Conservation (phyloP, 1,140 invertebrate species). For the Caenorhabditis inopinata region DNA sequence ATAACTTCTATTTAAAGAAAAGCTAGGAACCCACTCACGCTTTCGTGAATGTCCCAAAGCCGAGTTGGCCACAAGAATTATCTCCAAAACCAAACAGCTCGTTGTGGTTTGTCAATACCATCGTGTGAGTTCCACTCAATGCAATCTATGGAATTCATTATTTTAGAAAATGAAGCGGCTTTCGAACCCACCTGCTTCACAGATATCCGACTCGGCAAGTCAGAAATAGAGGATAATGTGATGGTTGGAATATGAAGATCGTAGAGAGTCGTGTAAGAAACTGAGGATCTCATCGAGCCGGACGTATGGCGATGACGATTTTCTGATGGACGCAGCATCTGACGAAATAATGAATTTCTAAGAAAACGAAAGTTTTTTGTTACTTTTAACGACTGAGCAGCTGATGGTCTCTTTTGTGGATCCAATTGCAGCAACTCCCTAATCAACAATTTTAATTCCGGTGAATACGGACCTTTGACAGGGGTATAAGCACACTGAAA, state of each 20-base stretch:
- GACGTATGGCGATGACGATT: conserved; percentile 4
- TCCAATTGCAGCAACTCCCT: conserved; percentile 68
- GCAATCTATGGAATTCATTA: conserved; percentile 68
- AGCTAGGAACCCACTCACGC: conserved; percentile 69
- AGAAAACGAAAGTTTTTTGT: not conserved
- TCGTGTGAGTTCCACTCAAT: conserved; percentile 74
- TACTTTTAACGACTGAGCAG: conserved; percentile 70
- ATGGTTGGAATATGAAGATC: conserved; percentile 67
- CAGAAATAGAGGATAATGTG: conserved; percentile 65
- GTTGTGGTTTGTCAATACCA: conserved; percentile 74
- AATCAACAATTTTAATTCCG: conserved; percentile 71
- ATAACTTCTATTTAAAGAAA: too few relatives aligned
- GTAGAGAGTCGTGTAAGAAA: conserved; percentile 67
- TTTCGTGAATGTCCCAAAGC: conserved; percentile 69
- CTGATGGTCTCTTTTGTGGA: conserved; percentile 69
- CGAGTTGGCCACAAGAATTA: conserved; percentile 74
- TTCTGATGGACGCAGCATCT: conserved; percentile 39
- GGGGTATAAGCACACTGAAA: conserved; percentile 71
- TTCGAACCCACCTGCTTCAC: conserved; percentile 68
- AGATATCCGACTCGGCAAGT: conserved; percentile 68
- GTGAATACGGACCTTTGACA: conserved; percentile 74
- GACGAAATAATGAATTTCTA: not conserved
- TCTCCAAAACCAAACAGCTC: conserved; percentile 76
- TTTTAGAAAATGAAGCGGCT: not conserved
- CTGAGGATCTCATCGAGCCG: not conserved